phyloP scores from a whole-genome alignment of 2,113 vertebrate species.

The Pitta sordida region DNA sequence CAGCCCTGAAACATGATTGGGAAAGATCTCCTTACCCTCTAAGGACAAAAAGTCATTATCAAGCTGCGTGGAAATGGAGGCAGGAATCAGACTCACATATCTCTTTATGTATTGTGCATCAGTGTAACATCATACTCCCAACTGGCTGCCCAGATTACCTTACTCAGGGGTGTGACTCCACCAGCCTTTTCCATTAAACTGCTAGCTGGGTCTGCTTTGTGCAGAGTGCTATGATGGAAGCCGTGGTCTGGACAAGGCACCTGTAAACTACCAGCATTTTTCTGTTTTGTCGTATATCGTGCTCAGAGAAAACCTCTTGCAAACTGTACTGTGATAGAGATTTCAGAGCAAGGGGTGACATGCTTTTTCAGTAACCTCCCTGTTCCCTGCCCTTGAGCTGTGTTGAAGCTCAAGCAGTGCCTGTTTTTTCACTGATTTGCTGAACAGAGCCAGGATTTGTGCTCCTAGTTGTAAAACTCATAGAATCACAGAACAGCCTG shows the following conservation, averaged over 20 bases:
- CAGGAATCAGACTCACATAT: neutral
- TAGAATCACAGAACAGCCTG: neutral
- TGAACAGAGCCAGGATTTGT: neutral
- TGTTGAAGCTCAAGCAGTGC: neutral
- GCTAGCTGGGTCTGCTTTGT: neutral
- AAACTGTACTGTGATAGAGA: neutral
- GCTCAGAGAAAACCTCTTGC: neutral
- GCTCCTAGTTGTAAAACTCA: neutral
- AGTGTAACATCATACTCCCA: constrained; percentile 40
- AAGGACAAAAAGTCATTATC: neutral
- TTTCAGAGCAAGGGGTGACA: neutral
- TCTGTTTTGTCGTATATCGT: neutral
- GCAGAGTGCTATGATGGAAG: neutral
- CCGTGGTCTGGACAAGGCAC: neutral
- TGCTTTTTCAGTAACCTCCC: neutral
- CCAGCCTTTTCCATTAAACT: neutral
- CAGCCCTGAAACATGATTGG: constrained; percentile 9
- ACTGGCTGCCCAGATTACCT: neutral
- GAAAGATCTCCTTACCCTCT: constrained; percentile 26
- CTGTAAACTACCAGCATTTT: neutral
- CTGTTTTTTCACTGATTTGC: neutral
- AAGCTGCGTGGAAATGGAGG: neutral
- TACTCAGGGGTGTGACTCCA: neutral
- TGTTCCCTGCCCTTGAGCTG: neutral
- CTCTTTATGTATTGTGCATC: neutral